phyloP scores from a whole-genome alignment of 2,888 invertebrate species.

The Ennomos quercinarius region DNA sequence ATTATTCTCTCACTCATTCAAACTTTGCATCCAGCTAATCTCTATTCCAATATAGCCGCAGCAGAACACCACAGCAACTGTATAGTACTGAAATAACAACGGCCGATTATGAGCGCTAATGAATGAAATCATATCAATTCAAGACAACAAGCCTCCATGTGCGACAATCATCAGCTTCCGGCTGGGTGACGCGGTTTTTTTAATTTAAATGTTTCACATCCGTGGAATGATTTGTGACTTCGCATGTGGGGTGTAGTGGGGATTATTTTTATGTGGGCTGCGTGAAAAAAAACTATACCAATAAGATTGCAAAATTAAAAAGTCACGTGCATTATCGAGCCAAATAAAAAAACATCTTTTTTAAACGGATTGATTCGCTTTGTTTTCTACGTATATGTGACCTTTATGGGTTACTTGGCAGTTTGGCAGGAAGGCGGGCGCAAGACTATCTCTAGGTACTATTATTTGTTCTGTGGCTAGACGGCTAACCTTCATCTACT shows the following conservation, averaged over 20 bases:
- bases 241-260: constrained; percentile 28
- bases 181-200: constrained; percentile 42
- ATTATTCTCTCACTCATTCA: no score
- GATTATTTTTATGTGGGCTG: neutral
- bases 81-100: constrained; percentile 9
- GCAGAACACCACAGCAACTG: constrained; percentile 11
- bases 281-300: neutral
- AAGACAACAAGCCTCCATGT: constrained; percentile 64
- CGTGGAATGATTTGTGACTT: constrained; percentile 47
- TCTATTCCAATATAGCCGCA: constrained; percentile 6
- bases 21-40: no score
- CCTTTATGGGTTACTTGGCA: no score
- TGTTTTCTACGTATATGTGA: no score
- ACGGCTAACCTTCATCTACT: no score
- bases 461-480: no score
- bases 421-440: no score
- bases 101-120: constrained; percentile 57
- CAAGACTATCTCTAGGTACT: no score
- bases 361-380: no score
- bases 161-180: constrained; percentile 58
- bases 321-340: no score
- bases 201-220: constrained; percentile 34
- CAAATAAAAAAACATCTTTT: no score
- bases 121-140: constrained; percentile 76
- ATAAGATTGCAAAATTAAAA: no score